Evolutionary conservation across 2,113 vertebrate genomes (phyloP).

Genomic region (Mungos mungo): DNA sequence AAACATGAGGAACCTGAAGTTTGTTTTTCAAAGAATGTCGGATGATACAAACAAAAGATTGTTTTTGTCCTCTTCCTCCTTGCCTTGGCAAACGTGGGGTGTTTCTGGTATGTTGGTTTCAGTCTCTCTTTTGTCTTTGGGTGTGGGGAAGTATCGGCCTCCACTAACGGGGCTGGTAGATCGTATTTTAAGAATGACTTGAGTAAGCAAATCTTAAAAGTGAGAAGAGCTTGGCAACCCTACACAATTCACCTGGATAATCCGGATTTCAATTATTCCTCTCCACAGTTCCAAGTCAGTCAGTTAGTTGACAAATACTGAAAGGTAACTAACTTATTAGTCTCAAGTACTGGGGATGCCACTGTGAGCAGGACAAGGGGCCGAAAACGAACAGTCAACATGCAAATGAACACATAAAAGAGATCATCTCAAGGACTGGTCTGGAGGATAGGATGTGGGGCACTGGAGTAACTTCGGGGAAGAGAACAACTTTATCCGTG

Average conservation of each 20-base stretch:
- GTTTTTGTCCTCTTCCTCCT: not conserved
- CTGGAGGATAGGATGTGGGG: not conserved
- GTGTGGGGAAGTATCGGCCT: not conserved
- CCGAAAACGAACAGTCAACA: not conserved
- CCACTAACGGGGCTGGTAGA: not conserved
- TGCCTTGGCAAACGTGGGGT: not conserved
- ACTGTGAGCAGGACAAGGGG: not conserved
- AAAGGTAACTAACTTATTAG: not conserved
- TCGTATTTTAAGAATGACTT: not conserved
- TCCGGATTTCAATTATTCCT: not conserved
- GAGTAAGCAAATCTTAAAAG: not conserved
- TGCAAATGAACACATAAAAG: not conserved
- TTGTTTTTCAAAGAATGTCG: not conserved
- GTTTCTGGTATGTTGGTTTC: not conserved
- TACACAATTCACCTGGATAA: not conserved
- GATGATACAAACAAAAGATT: not conserved
- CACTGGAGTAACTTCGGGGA: not conserved
- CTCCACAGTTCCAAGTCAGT: not conserved
- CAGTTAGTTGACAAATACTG: not conserved
- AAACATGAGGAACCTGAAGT: not conserved
- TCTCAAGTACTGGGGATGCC: not conserved
- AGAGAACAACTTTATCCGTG: not conserved
- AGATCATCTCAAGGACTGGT: not conserved
- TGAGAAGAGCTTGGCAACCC: not conserved
- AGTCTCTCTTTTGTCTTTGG: not conserved